phyloP scores from a whole-genome alignment of 2,797 vertebrate species.

The Poecilia picta region DNA sequence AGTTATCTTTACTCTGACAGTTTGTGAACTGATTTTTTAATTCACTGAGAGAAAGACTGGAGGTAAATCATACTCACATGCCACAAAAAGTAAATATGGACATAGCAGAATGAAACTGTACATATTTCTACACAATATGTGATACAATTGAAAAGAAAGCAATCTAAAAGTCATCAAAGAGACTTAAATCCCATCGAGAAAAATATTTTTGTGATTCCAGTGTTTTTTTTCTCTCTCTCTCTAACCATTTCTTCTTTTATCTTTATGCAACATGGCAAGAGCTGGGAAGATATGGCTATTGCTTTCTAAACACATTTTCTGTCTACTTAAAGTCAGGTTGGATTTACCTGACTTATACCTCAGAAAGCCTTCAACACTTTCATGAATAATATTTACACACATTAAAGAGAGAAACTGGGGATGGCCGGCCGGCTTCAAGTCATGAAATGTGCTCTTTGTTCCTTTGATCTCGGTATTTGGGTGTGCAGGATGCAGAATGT shows the following conservation, averaged over 20 bases:
- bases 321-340: conserved; percentile 60
- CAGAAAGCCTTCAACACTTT: conserved; percentile 49
- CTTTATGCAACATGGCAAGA: conserved; percentile 12
- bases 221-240: not conserved
- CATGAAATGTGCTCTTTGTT: conserved; percentile 35
- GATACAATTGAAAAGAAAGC: not conserved
- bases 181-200: conserved; percentile 4
- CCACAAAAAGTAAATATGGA: conserved; percentile 15
- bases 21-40: not conserved
- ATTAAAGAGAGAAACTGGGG: conserved; percentile 38
- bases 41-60: conserved; percentile 3
- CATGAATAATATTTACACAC: conserved; percentile 66
- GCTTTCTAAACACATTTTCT: conserved; percentile 37
- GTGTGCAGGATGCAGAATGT: conserved; percentile 15
- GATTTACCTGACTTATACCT: conserved; percentile 51
- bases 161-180: conserved; percentile 8
- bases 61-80: conserved; percentile 10
- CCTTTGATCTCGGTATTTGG: conserved; percentile 1
- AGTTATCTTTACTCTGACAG: not conserved
- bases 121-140: not conserved
- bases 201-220: not conserved
- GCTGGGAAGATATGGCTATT: conserved; percentile 30
- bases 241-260: conserved; percentile 7
- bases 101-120: not conserved
- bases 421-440: conserved; percentile 17